Evolutionary conservation across 2,113 vertebrate species (phyloP).

Genomic region (Elephantulus edwardii): DNA sequence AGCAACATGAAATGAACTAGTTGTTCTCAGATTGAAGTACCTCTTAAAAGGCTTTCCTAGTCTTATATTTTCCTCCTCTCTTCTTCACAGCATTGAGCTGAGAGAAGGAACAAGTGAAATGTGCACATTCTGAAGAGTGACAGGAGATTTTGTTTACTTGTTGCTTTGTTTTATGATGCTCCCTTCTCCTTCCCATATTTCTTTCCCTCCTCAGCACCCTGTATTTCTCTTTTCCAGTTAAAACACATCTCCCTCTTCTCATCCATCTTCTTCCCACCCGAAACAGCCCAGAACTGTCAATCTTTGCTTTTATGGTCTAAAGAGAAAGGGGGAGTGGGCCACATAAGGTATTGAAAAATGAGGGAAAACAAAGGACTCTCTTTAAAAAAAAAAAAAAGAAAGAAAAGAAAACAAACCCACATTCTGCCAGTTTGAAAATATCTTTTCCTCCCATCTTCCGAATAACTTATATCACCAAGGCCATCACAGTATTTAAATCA

Average conservation of each 20-base stretch:
- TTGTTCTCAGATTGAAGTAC: not conserved
- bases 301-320: not conserved
- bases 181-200: not conserved
- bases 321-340: not conserved
- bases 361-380: not conserved
- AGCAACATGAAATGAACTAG: not conserved
- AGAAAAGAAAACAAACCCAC: no score
- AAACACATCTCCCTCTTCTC: not conserved
- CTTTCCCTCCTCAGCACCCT: not conserved
- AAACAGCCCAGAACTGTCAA: not conserved
- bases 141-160: not conserved
- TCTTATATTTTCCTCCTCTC: not conserved
- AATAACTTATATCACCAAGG: not conserved
- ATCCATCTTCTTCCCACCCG: not conserved
- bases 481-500: not conserved
- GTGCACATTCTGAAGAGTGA: not conserved
- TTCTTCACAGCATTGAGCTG: not conserved
- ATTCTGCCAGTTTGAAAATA: slow-evolving; percentile 4
- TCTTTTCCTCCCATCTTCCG: not conserved
- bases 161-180: not conserved
- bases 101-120: accelerated
- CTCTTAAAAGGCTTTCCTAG: not conserved
- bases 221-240: not conserved
- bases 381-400: no score
- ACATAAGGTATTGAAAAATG: not conserved